Evolutionary conservation across 2,113 vertebrate species (phyloP).

Genomic region (Haliaeetus leucogaster): DNA sequence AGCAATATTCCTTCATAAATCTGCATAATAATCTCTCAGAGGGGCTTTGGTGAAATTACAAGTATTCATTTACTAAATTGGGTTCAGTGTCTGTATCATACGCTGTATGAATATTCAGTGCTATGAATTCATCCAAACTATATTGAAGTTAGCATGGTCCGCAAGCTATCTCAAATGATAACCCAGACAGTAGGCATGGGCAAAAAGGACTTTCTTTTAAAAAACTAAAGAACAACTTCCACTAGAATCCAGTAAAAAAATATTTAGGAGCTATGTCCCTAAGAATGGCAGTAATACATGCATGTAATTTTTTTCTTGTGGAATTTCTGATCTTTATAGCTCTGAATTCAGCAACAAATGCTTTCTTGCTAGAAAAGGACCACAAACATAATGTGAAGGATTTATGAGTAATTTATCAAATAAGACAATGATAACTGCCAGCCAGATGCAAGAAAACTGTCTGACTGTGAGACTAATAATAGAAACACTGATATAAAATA

Average conservation of each 20-base stretch:
- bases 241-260: conserved; percentile 1
- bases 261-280: not conserved
- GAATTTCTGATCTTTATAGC: not conserved
- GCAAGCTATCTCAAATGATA: conserved; percentile 16
- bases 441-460: conserved; percentile 41
- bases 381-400: conserved; percentile 27
- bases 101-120: conserved; percentile 77
- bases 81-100: conserved; percentile 79
- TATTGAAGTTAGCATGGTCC: conserved; percentile 61
- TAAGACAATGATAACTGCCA: conserved; percentile 30
- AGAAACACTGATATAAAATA: conserved; percentile 39
- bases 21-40: conserved; percentile 81
- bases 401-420: conserved; percentile 44
- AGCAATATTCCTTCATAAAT: conserved; percentile 80
- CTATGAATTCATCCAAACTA: conserved; percentile 63
- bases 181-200: conserved; percentile 27
- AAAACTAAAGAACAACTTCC: not conserved
- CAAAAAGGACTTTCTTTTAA: not conserved
- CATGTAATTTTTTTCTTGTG: not conserved
- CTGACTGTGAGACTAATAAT: conserved; percentile 44
- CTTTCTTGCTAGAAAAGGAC: conserved; percentile 19
- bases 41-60: conserved; percentile 80
- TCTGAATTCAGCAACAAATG: not conserved
- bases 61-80: conserved; percentile 85
- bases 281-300: not conserved